Evolutionary conservation across 2,888 invertebrate genomes (phyloP).

Genomic region (Eurytoma adleriae): DNA sequence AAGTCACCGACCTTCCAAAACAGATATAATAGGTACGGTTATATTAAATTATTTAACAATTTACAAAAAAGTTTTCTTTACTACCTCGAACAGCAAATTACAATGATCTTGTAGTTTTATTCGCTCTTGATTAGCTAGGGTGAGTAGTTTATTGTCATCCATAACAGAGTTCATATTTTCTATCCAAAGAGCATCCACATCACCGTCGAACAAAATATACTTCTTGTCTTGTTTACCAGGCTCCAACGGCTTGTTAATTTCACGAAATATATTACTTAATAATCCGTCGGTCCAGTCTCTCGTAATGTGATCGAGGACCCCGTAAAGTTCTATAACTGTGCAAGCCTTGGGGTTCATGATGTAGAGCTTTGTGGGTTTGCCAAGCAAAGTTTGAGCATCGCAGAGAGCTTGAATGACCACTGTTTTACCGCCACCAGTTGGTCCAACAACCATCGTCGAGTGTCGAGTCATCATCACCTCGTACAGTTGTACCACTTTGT

Average conservation of each 20-base stretch:
- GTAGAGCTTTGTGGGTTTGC: constrained; percentile 87
- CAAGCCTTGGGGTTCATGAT: constrained; percentile 94
- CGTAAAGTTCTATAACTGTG: constrained; percentile 92
- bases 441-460: constrained; percentile 94
- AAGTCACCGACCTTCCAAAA: constrained; percentile 86
- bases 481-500: constrained; percentile 93
- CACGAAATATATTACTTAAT: constrained; percentile 92
- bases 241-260: constrained; percentile 87
- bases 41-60: background rate
- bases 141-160: constrained; percentile 95
- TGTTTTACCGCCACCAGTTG: constrained; percentile 94
- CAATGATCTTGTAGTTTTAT: constrained; percentile 89
- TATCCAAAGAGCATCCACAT: constrained; percentile 96
- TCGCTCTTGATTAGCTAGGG: constrained; percentile 93
- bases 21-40: background rate
- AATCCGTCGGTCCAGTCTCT: constrained; percentile 96
- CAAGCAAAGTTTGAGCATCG: constrained; percentile 86
- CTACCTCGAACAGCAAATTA: constrained; percentile 89
- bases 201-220: constrained; percentile 94
- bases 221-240: constrained; percentile 82
- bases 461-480: constrained; percentile 97
- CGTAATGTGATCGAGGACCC: constrained; percentile 89
- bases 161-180: constrained; percentile 98
- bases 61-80: background rate
- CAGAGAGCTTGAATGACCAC: constrained; percentile 87